Evolutionary conservation across 1,140 invertebrate species (phyloP).

Genomic region (Aphis gossypii): DNA sequence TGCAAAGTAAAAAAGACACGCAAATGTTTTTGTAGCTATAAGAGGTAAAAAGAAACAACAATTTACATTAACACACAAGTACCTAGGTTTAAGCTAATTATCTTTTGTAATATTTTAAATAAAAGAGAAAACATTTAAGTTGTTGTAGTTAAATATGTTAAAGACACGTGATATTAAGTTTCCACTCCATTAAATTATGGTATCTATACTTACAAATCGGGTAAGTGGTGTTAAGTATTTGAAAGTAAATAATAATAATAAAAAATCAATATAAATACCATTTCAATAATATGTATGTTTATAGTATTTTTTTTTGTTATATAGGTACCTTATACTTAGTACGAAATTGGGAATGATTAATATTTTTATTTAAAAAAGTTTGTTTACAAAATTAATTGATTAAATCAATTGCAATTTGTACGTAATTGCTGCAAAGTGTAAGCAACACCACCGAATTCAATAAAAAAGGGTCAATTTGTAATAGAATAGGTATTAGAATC

Average conservation of each 20-base stretch:
- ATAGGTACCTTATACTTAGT: not conserved
- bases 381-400: not conserved
- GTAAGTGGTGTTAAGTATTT: not conserved
- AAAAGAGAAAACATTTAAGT: not conserved
- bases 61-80: not conserved
- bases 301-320: not conserved
- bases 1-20: not conserved
- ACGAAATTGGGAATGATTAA: not conserved
- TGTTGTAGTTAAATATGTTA: not conserved
- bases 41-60: not conserved
- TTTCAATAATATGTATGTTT: not conserved
- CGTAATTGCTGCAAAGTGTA: not conserved
- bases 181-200: not conserved
- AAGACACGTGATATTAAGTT: not conserved
- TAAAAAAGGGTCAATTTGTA: not conserved
- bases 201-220: not conserved
- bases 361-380: not conserved
- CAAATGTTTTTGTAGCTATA: not conserved
- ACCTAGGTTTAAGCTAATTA: not conserved
- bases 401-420: not conserved
- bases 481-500: not conserved
- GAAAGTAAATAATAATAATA: not conserved
- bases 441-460: not conserved
- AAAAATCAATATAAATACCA: not conserved
- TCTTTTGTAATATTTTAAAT: not conserved